Base-by-base conservation (phyloP, 2,797 vertebrate species). In the Sarcophilus harrisii region DNA sequence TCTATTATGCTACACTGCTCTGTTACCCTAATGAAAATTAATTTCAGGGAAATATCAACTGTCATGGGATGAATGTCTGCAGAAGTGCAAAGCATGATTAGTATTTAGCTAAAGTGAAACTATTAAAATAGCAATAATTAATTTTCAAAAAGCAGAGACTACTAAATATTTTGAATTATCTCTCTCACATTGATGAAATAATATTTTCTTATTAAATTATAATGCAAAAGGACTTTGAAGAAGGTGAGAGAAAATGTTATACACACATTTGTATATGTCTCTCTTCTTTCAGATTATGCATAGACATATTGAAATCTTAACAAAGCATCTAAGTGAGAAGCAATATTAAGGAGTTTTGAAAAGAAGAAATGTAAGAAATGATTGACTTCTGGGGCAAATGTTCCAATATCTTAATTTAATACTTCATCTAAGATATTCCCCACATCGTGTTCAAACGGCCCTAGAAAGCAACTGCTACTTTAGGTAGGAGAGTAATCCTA, bases 61-160 rank as follows among this genome's bases (percentile, higher is more conserved):
- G 93, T 55, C 3, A 2, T 28, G 62, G 87, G 58, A 94, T 29
- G 27, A 66, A 90, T 29, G 29, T 29, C 49, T 95, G 90, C 27
- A n/a, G 57, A 58, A 94, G 90, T 92, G 24, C 49, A 38, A 73
- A 93, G 95, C 89, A 94, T 55, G 90, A 91, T 90, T 24, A 16
- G 28, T 29, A 38, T 94, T 90, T 93, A 93, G 38, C 90, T 58
- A 16, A 58, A 52, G 89, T 52, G 66, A 21, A 60, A 57, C 58
- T 27, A 91, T 1, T 18, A 29, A 58, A 55, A 91, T 11, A 4
- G 0, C 57, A 93, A 81, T 92, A 81, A 38, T 57, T 94, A n/a
- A 1, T 55, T 54, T 66, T 89, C n/a, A n/a, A 90, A 89, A 89
- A 55, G 91, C 14, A 90, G 92, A 92, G 21, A 0, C 6, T 81